Evolutionary conservation across 2,888 invertebrate species (phyloP), one percentile per base, ranked within the genome.

Genomic region (Drosophila kambysellisi): DNA sequence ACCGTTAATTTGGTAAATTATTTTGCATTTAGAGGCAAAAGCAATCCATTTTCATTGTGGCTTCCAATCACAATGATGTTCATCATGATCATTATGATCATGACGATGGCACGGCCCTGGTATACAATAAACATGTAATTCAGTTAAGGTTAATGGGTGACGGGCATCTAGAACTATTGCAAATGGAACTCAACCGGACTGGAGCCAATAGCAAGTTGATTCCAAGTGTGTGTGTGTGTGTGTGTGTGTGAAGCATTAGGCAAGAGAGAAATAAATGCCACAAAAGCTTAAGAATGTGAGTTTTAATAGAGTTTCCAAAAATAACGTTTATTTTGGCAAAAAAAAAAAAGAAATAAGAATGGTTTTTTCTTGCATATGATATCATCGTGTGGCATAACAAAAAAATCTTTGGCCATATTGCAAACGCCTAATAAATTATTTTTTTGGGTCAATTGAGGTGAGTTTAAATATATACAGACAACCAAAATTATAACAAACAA

Each of bases 1-100:
- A 89, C 90, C 90, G 87, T 90, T 88, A 88, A 90, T 88, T 90
- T 88, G 90, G 89, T 88, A 90, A 90, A 88, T 88, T 88, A 90
- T 90, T 88, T 90, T 90, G 90, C 83, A 88, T 86, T 86, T 82
- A 82, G 70, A 77, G 62, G 88, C 81, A 73, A 81, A 76, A 84
- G 61, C 85, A 82, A 86, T 86, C 88, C 90, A 78, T 86, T 88
- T 84, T 72, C 78, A 84, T 78, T 80, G 86, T 79, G 75, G 61
- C 68, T 71, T 74, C 43, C 43, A 39, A 60, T 68, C 48, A 51
- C 20, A 57, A 43, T 39, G 15, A 39, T 50, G 48, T 63, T 62
- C 50, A 65, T 65, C 33, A 57, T 54, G 51, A 67, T n/a, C 32
- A n/a, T n/a, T n/a, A 54, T 60, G 60, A 56, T 25, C 25, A 25